These are phyloP conservation scores for Apis dorsata DNA, from an alignment of 1,140 invertebrate species.

Conservation along the genomic window DNA sequence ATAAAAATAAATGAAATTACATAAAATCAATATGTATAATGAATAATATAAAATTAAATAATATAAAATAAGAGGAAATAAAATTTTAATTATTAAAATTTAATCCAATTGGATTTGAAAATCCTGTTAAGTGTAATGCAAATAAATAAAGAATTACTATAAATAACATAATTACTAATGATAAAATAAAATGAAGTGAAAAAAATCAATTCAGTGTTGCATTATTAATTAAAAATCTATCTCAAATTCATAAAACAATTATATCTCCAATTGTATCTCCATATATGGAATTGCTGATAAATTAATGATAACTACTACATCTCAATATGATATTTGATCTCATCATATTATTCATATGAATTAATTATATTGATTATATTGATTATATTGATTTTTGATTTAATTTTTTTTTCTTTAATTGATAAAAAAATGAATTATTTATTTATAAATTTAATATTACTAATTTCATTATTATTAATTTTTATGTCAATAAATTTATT, in stretches of 20 bases:
- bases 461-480: too few relatives aligned
- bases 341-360: slow-evolving; percentile 50
- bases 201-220: slow-evolving; percentile 83
- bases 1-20: not conserved
- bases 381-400: too few relatives aligned
- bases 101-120: slow-evolving; percentile 82
- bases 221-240: slow-evolving; percentile 85
- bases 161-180: slow-evolving; percentile 82
- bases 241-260: slow-evolving; percentile 85
- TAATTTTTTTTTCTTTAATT: too few relatives aligned
- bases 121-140: slow-evolving; percentile 83
- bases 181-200: slow-evolving; percentile 79
- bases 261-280: slow-evolving; percentile 75
- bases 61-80: too few relatives aligned
- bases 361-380: too few relatives aligned
- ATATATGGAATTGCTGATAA: slow-evolving; percentile 84
- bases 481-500: too few relatives aligned
- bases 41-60: too few relatives aligned
- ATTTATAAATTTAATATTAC: too few relatives aligned
- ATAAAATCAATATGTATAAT: not conserved
- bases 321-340: slow-evolving; percentile 88
- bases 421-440: too few relatives aligned
- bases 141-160: slow-evolving; percentile 83
- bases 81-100: slow-evolving; percentile 73
- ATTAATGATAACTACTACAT: slow-evolving; percentile 87